These are phyloP conservation scores for Tenebrosternarchus preto DNA, from an alignment of 2,113 vertebrate species.

Conservation along the genomic window DNA sequence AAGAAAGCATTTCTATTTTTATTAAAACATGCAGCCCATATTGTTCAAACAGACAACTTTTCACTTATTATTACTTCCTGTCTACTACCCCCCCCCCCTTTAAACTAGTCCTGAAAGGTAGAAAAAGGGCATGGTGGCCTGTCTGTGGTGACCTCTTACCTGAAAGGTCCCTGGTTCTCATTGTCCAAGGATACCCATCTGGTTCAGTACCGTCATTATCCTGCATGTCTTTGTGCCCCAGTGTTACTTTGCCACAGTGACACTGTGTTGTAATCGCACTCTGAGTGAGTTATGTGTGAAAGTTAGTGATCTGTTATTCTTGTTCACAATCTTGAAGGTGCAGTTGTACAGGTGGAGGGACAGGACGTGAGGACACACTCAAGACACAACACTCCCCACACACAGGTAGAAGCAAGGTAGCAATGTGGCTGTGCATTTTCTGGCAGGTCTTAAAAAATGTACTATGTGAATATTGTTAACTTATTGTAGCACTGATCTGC, in stretches of 20 bases:
- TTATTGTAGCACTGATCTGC: not conserved
- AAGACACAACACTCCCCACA: not conserved
- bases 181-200: slow-evolving; percentile 49
- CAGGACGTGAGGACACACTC: not conserved
- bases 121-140: too few relatives aligned
- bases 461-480: not conserved
- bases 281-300: slow-evolving; percentile 24
- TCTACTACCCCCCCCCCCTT: too few relatives aligned
- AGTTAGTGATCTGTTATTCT: slow-evolving; percentile 16
- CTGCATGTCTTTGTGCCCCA: slow-evolving; percentile 18
- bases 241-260: slow-evolving; percentile 5
- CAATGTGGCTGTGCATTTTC: not conserved
- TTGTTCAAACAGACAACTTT: too few relatives aligned
- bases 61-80: too few relatives aligned
- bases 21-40: too few relatives aligned
- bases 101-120: too few relatives aligned
- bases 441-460: not conserved
- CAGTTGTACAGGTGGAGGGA: slow-evolving; percentile 29
- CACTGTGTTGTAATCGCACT: slow-evolving; percentile 6
- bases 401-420: not conserved
- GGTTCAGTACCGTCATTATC: slow-evolving; percentile 57
- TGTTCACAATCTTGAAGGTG: not conserved
- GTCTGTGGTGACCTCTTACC: too few relatives aligned
- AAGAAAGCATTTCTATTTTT: too few relatives aligned
- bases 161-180: too few relatives aligned